phyloP scores from a whole-genome alignment of 2,888 invertebrate genomes.

The Plagodis pulveraria region DNA sequence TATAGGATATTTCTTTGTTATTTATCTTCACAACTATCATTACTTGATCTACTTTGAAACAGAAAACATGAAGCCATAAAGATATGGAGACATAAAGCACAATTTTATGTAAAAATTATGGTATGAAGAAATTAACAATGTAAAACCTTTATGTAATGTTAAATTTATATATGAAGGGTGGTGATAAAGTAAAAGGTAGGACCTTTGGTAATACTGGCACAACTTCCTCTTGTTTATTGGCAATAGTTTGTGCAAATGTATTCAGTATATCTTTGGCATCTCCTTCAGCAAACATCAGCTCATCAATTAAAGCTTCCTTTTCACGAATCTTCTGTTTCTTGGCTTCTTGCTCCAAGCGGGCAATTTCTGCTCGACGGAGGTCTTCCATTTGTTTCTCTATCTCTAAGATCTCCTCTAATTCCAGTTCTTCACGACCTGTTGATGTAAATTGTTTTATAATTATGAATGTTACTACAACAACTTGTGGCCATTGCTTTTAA shows the following conservation, averaged over 20 bases:
- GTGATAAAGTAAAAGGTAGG: background rate
- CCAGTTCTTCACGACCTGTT: slow-evolving; percentile 91
- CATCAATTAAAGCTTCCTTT: slow-evolving; percentile 97
- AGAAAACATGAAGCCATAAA: too few species aligned
- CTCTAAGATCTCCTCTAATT: slow-evolving; percentile 93
- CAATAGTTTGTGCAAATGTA: slow-evolving; percentile 90
- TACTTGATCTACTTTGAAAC: too few species aligned
- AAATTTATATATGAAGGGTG: too few species aligned
- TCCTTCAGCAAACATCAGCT: slow-evolving; percentile 96
- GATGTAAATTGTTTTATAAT: slow-evolving; percentile 17
- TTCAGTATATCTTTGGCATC: slow-evolving; percentile 95
- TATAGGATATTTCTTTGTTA: too few species aligned
- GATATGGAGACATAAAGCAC: too few species aligned
- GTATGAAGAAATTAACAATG: too few species aligned
- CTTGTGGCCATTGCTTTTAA: background rate
- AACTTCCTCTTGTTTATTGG: slow-evolving; percentile 86
- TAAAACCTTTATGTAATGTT: too few species aligned
- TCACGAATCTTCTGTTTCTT: slow-evolving; percentile 93
- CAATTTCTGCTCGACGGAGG: slow-evolving; percentile 88
- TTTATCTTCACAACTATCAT: too few species aligned
- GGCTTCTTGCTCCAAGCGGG: slow-evolving; percentile 88
- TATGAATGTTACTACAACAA: too few species aligned
- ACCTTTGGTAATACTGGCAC: slow-evolving; percentile 77
- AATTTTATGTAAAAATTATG: too few species aligned
- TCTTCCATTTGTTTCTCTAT: slow-evolving; percentile 92